A percentile compares a stretch with the other conserved stretches of the same genome.
phyloP scores from a whole-genome alignment of 2,888 invertebrate genomes.

The Keiferia lycopersicella region DNA sequence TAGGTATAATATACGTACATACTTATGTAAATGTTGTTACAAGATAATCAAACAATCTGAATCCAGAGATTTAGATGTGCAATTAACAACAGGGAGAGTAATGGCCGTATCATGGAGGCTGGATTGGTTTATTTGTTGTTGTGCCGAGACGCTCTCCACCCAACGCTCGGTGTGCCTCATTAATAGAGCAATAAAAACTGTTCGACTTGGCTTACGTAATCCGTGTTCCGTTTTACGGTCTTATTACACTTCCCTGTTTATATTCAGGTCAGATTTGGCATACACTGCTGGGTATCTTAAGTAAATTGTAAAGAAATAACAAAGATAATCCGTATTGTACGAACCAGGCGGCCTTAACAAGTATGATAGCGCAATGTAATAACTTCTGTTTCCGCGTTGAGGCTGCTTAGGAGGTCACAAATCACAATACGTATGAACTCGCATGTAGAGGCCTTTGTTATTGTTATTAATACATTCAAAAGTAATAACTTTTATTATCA shows the following conservation, averaged over 20 bases:
- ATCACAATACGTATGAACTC: constrained; percentile 66
- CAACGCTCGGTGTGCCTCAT: constrained; percentile 74
- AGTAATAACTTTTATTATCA: constrained; percentile 17
- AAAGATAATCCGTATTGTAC: too few species aligned
- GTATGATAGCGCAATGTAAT: too few species aligned
- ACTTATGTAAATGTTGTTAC: not conserved
- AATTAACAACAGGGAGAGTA: constrained; percentile 63
- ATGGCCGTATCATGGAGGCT: constrained; percentile 61
- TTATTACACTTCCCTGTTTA: too few species aligned
- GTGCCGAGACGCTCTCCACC: constrained; percentile 65
- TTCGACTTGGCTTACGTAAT: constrained; percentile 79
- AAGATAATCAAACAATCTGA: constrained; percentile 43
- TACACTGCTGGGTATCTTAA: too few species aligned
- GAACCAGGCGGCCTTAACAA: too few species aligned
- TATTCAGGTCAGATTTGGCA: too few species aligned
- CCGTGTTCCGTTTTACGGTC: constrained; percentile 46
- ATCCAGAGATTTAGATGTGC: constrained; percentile 54
- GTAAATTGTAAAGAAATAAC: too few species aligned
- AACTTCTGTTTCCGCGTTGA: constrained; percentile 68
- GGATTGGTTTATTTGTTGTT: constrained; percentile 65
- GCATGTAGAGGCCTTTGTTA: constrained; percentile 35
- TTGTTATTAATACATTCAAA: constrained; percentile 26
- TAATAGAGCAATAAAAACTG: constrained; percentile 80
- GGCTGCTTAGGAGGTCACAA: constrained; percentile 66
- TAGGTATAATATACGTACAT: not conserved